Conservation (phyloP, 2,888 invertebrate species). For the Hololepta plana region DNA sequence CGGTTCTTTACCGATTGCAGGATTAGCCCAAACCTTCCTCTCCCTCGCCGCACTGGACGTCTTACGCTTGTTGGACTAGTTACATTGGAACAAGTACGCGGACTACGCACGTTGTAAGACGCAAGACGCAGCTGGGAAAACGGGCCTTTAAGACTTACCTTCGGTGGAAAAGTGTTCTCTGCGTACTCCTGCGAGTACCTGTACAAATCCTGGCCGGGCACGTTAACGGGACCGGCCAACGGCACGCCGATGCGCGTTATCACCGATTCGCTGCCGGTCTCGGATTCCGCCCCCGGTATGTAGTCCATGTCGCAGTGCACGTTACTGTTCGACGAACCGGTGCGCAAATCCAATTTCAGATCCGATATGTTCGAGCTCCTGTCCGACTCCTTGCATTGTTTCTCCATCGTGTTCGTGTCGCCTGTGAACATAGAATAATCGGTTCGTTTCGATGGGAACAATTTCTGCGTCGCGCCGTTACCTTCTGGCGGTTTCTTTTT, state of each 20-base stretch:
- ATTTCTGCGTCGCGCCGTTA: no score
- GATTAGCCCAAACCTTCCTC: no score
- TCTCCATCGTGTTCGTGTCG: constrained; percentile 34
- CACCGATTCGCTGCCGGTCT: constrained; percentile 33
- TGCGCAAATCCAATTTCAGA: constrained; percentile 73
- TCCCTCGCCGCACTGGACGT: no score
- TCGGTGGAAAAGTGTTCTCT: constrained; percentile 62
- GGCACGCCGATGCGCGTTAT: constrained; percentile 48
- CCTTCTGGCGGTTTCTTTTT: constrained; percentile 33
- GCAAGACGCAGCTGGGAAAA: no score
- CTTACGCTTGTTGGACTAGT: not conserved
- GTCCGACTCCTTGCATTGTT: constrained; percentile 60
- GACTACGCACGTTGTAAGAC: no score
- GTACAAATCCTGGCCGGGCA: constrained; percentile 49
- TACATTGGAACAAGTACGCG: no score
- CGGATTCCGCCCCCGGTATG: constrained; percentile 33
- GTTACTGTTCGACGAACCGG: constrained; percentile 63
- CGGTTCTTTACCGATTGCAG: no score
- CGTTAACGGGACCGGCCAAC: constrained; percentile 59
- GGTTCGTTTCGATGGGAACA: not conserved
- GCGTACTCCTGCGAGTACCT: constrained; percentile 60
- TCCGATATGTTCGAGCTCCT: constrained; percentile 85
- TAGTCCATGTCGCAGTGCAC: constrained; percentile 35
- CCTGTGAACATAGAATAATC: constrained; percentile 15
- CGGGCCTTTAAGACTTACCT: constrained; percentile 22